These are phyloP conservation scores for Drosophila melanogaster DNA, from an alignment of 1,140 invertebrate genomes.

Conservation along the genomic window Release_6_plus_ISO1_MT NC_004354.4:8806501-8807000, in stretches of 20 bases:
- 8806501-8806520: not conserved
- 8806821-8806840: constrained; percentile 48
- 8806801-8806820: constrained; percentile 81
- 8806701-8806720: constrained; percentile 68
- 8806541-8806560: constrained; percentile 12
- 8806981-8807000: constrained; percentile 57
- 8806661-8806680: constrained; percentile 84
- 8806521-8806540: not conserved
- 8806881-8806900: constrained; percentile 80
- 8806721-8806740: constrained; percentile 27
- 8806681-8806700: constrained; percentile 51
- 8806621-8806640: constrained; percentile 11
- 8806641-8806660: constrained; percentile 76
- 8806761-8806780: constrained; percentile 59
- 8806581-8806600: constrained; percentile 1
- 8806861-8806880: constrained; percentile 84
- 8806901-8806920: constrained; percentile 42
- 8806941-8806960: constrained; percentile 25
- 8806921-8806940: constrained; percentile 20
- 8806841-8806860: constrained; percentile 75
- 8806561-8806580: constrained; percentile 15
- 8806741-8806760: constrained; percentile 15
- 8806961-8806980: constrained; percentile 55
- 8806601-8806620: constrained; percentile 9
- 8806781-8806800: constrained; percentile 85